Base-by-base conservation (phyloP, 2,113 vertebrate genomes). In the Aspidoscelis tigris region DNA sequence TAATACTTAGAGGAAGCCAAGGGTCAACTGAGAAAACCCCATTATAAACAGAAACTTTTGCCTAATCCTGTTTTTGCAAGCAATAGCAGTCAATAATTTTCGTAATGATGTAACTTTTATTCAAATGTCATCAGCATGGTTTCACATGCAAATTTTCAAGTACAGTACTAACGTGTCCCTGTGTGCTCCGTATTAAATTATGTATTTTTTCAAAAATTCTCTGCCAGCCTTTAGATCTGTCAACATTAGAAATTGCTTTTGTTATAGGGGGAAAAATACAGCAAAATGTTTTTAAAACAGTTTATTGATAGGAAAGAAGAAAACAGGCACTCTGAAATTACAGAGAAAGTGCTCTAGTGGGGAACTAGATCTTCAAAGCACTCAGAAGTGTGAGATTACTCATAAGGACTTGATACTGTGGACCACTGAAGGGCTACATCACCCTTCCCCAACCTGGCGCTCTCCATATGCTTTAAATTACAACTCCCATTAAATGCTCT, bases 261-360 rank as follows among this genome's bases (percentile, higher is more conserved):
- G 2, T 16, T n/a, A 43, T 78, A 8, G 58, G 58, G 55, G n/a
- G 72, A 50, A 55, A 61, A 24, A 7, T n/a, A 84, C n/a, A 72
- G 41, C 20, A 78, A 78, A 55, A 61, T 53, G 55, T 78, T 84
- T 82, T 64, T 86, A 88, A 81, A 86, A 87, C 16, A 84, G 66
- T 94, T 94, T 94, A 94, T 94, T 94, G 66, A 87, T 77, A 69
- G 22, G 64, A 33, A 26, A 21, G 86, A 92, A 90, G 92, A 88
- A 78, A 64, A 33, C 81, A 87, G 89, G 92, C 90, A 93, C 90
- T 93, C 75, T 89, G 92, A 94, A 93, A 86, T 82, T 90, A 94
- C 87, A 94, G 89, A 86, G 69, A 87, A 88, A 82, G 85, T 89
- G 89, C 86, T 84, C 76, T 84, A 69, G 64, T 55, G 39, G 33